Percentiles rank a stretch among this genome's conserved stretches.
These are phyloP conservation scores for Nyctibius grandis DNA, from an alignment of 2,797 vertebrate genomes.

Conservation along the genomic window DNA sequence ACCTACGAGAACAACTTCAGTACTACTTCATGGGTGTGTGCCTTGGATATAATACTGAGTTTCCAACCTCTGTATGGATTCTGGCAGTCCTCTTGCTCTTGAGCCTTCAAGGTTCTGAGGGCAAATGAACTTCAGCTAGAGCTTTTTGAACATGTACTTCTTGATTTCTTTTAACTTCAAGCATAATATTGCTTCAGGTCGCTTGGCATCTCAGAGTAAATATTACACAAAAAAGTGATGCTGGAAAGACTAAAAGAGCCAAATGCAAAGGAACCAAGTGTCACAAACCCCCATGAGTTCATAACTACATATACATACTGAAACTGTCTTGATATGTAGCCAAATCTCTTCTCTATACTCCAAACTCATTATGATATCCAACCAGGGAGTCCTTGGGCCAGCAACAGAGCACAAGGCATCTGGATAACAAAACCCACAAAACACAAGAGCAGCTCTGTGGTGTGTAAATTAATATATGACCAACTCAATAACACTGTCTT, in stretches of 20 bases:
- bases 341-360: neutral
- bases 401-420: neutral
- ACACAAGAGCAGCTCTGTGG: neutral
- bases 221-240: neutral
- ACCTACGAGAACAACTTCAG: neutral
- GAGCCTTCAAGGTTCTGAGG: neutral
- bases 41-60: neutral
- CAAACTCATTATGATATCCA: neutral
- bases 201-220: neutral
- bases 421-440: neutral
- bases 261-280: neutral
- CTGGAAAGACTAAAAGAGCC: neutral
- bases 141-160: neutral
- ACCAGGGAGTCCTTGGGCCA: neutral
- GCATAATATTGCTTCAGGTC: neutral
- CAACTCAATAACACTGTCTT: too few relatives aligned
- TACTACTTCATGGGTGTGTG: neutral
- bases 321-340: neutral
- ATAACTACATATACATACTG: neutral
- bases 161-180: neutral
- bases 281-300: neutral
- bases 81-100: neutral
- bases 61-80: neutral
- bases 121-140: neutral
- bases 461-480: neutral